Evolutionary conservation across 2,888 invertebrate genomes (phyloP).

Genomic region (Napeogenes inachia): DNA sequence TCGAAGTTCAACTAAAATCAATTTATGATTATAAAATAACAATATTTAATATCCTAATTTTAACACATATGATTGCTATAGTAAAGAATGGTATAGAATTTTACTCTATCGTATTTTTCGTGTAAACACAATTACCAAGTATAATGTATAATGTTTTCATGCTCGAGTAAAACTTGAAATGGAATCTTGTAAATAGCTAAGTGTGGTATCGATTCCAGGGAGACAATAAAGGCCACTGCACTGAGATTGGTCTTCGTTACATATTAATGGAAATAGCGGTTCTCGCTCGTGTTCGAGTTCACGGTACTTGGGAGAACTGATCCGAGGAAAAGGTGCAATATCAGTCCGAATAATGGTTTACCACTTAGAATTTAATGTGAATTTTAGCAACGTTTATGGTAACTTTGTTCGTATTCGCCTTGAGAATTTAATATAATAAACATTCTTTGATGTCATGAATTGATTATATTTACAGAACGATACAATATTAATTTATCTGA

Average conservation of each 20-base stretch:
- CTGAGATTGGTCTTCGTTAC: conserved; percentile 51
- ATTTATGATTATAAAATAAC: no score
- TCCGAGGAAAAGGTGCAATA: conserved; percentile 26
- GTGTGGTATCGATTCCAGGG: conserved; percentile 56
- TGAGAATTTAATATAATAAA: no score
- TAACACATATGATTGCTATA: no score
- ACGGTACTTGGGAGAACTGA: conserved; percentile 25
- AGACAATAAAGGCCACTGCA: conserved; percentile 52
- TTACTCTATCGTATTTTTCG: no score
- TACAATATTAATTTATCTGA: no score
- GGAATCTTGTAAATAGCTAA: conserved; percentile 29
- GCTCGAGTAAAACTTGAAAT: conserved; percentile 7
- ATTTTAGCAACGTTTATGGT: conserved; percentile 1
- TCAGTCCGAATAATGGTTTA: conserved; percentile 14
- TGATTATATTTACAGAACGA: no score
- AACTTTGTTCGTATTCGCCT: background rate
- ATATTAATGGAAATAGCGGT: conserved; percentile 49
- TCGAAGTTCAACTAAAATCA: no score
- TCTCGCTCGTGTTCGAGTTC: conserved; percentile 31
- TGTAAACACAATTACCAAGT: background rate
- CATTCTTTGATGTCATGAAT: no score
- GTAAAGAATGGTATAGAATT: no score
- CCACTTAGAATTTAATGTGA: conserved; percentile 10
- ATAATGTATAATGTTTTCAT: conserved; percentile 8
- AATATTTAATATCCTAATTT: no score